Evolutionary conservation across 2,113 vertebrate species (phyloP), one percentile per base, ranked within the genome.

Genomic region (Melanerpes aurifrons): DNA sequence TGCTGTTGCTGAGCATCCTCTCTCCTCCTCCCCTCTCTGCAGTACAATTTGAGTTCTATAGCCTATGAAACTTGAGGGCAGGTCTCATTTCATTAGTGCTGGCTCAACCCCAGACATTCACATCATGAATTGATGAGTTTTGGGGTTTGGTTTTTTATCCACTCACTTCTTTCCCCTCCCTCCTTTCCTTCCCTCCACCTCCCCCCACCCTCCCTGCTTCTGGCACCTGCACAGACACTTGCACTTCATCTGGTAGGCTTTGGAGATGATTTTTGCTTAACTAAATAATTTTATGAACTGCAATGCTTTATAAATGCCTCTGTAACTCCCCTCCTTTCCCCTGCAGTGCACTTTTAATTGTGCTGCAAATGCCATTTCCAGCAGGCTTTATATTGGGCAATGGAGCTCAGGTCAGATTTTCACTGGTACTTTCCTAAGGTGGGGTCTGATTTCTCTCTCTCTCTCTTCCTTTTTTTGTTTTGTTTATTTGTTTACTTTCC

Each of bases 401-500:
- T 6, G 32, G 66, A 92, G 15, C 29, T 93, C 56, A 32, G 57
- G 69, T 63, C 12, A 43, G 26, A 67, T 89, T 90, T 87, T 90
- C 56, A 7, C 61, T 77, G 26, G 11, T 3, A 9, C 32, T 87
- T 88, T 70, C 78, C 58, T 75, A 75, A 93, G 12, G 53, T 67
- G 61, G 22, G 62, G 37, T 66, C 90, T 97, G 80, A 86, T 95
- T 86, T 86, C 19, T 92, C 74, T 92, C 43, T 92, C 43, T 93
- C 15, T 96, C 32, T 95, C 15, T 81, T 37, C 9, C 40, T 76
- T 71, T 75, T 48, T 80, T 50, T n/a, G 18, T 15, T 89, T 76
- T 80, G 21, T 79, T 56, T 61, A 32, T 85, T 92, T 92, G 73
- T 92, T 93, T 97, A n/a, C 73, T 72, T 94, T 98, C 24, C 98